phyloP scores from a whole-genome alignment of 1,140 invertebrate species.

The Pygmarrhopalites habei region DNA sequence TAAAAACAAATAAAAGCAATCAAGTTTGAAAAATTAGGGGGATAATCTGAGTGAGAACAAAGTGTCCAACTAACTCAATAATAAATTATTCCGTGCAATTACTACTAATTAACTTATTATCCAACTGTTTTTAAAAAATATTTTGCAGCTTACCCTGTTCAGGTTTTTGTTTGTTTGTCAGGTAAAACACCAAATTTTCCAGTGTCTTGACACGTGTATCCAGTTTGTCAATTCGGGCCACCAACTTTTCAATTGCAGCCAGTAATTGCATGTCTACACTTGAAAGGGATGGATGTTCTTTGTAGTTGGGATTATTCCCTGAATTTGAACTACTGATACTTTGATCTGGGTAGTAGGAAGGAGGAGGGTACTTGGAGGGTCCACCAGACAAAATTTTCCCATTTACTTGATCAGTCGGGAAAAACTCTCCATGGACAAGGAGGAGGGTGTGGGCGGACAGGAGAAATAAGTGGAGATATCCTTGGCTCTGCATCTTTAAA shows the following conservation, averaged over 20 bases:
- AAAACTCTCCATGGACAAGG: background rate
- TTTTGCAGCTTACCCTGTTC: no score
- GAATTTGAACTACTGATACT: background rate
- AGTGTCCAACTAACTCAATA: no score
- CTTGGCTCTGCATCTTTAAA: no score
- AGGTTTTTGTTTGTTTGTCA: conserved; percentile 30
- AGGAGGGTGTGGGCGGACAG: no score
- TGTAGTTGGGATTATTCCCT: background rate
- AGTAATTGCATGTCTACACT: conserved; percentile 32
- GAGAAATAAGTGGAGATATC: no score
- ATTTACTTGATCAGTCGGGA: background rate
- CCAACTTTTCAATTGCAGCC: conserved; percentile 35
- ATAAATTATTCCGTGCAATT: no score
- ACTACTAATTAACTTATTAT: background rate
- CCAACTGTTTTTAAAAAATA: no score
- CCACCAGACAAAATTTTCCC: background rate
- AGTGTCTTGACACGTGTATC: conserved; percentile 28
- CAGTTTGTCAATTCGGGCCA: conserved; percentile 33
- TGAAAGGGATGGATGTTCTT: conserved; percentile 20
- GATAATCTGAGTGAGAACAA: no score
- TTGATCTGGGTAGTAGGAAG: background rate
- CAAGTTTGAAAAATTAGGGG: no score
- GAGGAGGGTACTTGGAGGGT: background rate
- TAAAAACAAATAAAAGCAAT: no score
- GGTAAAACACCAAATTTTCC: conserved; percentile 33